Percentiles rank a stretch among this genome's conserved stretches.
phyloP scores from a whole-genome alignment of 2,888 invertebrate genomes.

The Pyrgus malvae region DNA sequence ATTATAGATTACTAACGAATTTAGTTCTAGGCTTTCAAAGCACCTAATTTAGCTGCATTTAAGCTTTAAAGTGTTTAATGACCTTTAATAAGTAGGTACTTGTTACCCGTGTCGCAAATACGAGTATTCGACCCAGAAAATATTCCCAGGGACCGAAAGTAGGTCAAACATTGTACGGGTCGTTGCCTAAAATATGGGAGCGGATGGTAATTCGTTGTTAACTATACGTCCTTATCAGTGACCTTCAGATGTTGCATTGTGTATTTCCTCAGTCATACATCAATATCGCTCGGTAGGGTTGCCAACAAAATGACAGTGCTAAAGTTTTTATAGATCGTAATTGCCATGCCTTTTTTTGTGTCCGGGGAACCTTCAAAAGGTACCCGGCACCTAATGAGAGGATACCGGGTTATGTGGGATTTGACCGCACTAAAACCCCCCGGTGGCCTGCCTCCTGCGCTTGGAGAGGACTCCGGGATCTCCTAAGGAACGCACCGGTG shows the following conservation, averaged over 20 bases:
- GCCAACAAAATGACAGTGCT: background rate
- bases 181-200: constrained; percentile 7
- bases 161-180: constrained; percentile 3
- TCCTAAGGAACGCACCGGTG: no score
- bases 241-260: constrained; percentile 21
- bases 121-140: constrained; percentile 4
- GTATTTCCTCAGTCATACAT: constrained; percentile 16
- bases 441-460: no score
- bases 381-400: no score
- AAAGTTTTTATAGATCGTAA: background rate
- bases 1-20: no score
- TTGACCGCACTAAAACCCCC: no score
- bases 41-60: background rate
- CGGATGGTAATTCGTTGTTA: background rate
- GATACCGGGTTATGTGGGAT: no score
- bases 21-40: no score
- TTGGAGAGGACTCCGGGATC: no score
- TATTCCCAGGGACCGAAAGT: constrained; percentile 1
- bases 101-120: background rate
- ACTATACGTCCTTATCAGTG: constrained; percentile 11
- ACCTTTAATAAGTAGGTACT: no score
- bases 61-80: no score
- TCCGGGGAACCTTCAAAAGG: no score
- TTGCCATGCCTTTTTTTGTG: no score
- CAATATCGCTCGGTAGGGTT: constrained; percentile 11